Percentiles rank a stretch among this genome's conserved stretches.
Evolutionary conservation across 2,888 invertebrate genomes (phyloP).

Genomic region (Druceiella hillmani): DNA sequence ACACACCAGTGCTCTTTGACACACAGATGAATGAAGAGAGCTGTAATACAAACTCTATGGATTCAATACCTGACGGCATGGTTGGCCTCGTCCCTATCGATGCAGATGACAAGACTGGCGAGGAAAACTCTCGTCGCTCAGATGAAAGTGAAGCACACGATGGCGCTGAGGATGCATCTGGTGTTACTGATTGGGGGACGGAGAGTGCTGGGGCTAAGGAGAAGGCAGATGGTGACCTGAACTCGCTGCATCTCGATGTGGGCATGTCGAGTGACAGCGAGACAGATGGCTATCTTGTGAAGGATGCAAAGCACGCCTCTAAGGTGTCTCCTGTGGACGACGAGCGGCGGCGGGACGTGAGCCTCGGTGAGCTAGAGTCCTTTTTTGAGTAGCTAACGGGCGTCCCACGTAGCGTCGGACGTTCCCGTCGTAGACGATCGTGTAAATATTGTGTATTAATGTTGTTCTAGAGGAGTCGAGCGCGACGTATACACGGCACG

Average conservation of each 20-base stretch:
- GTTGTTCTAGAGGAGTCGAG: conserved; percentile 37
- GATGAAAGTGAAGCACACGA: conserved; percentile 34
- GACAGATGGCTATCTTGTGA: conserved; percentile 36
- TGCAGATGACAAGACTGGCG: conserved; percentile 32
- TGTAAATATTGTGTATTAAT: background rate
- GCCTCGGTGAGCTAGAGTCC: background rate
- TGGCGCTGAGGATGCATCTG: conserved; percentile 38
- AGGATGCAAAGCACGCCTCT: conserved; percentile 33
- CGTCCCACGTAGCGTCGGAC: conserved; percentile 42
- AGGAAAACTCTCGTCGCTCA: conserved; percentile 32
- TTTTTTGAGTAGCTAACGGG: conserved; percentile 28
- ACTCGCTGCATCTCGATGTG: conserved; percentile 43
- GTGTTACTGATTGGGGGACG: conserved; percentile 55
- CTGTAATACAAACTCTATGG: conserved; percentile 42
- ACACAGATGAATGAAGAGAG: conserved; percentile 38
- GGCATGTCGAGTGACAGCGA: conserved; percentile 52
- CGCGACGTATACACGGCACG: conserved; percentile 38
- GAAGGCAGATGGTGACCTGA: conserved; percentile 35
- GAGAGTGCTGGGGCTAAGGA: conserved; percentile 42
- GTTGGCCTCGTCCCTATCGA: conserved; percentile 36
- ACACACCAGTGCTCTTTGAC: conserved; percentile 52
- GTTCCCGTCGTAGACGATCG: conserved; percentile 14
- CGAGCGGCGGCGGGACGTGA: conserved; percentile 20
- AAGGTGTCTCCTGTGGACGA: conserved; percentile 33
- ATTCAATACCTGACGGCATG: conserved; percentile 40